Evolutionary conservation across 2,797 vertebrate genomes (phyloP).

Genomic region (Tachyglossus aculeatus): DNA sequence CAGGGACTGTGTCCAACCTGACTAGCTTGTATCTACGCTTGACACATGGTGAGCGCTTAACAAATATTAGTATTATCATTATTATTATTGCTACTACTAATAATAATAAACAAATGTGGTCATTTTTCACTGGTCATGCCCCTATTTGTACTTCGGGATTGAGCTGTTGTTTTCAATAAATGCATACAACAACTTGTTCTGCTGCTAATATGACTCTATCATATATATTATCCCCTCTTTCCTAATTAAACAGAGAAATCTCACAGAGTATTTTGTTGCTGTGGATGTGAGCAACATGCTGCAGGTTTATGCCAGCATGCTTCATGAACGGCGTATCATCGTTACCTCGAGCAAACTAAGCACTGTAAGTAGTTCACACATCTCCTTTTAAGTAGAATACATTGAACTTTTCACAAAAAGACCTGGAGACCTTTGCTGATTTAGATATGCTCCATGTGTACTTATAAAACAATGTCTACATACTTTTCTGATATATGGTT

Average conservation of each 20-base stretch:
- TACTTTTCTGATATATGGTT: conserved; percentile 66
- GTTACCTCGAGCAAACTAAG: conserved; percentile 98
- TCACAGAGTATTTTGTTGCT: conserved; percentile 98
- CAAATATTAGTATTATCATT: too few relatives aligned
- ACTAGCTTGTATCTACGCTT: too few relatives aligned
- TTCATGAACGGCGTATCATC: conserved; percentile 94
- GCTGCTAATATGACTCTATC: conserved; percentile 11
- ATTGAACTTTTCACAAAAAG: conserved; percentile 66
- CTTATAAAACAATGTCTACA: conserved; percentile 69
- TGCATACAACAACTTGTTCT: conserved; percentile 9
- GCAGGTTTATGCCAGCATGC: conserved; percentile 95
- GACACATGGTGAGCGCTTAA: too few relatives aligned
- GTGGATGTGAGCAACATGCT: conserved; percentile 98
- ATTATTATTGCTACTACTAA: too few relatives aligned
- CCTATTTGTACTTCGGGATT: background rate
- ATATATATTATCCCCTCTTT: conserved; percentile 42
- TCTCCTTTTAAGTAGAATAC: conserved; percentile 53
- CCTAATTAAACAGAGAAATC: conserved; percentile 86
- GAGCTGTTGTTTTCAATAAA: conserved; percentile 8
- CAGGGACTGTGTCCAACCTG: too few relatives aligned
- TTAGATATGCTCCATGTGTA: conserved; percentile 59
- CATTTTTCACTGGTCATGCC: too few relatives aligned
- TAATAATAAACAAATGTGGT: too few relatives aligned
- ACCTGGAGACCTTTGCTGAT: conserved; percentile 52
- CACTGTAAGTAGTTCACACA: conserved; percentile 90